These are phyloP conservation scores for Sebastiscus tertius DNA, from an alignment of 2,797 vertebrate species.

Conservation along the genomic window DNA sequence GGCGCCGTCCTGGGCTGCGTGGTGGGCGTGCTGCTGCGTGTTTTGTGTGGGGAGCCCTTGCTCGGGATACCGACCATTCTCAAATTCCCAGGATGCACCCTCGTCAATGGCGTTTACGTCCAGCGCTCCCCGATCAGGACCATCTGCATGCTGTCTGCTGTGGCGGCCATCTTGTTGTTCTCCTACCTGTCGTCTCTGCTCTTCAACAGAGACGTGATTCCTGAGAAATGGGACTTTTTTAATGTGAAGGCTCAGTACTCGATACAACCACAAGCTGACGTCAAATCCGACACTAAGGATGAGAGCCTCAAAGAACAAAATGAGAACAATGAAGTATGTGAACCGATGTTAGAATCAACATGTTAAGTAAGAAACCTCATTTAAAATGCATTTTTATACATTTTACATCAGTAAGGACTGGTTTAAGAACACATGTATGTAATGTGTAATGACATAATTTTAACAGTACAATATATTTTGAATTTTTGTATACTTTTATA, in stretches of 20 bases:
- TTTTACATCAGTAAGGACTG: slow-evolving; percentile 38
- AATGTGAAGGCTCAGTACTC: slow-evolving; percentile 41
- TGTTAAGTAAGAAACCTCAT: slow-evolving; percentile 31
- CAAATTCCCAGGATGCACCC: slow-evolving; percentile 76
- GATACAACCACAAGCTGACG: neutral
- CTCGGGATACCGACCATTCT: slow-evolving; percentile 70
- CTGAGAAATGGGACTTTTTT: slow-evolving; percentile 66
- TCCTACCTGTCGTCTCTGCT: slow-evolving; percentile 58
- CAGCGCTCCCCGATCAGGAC: slow-evolving; percentile 85
- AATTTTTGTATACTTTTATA: slow-evolving; percentile 64
- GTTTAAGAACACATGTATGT: slow-evolving; percentile 32
- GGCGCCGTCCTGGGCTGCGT: slow-evolving; percentile 70
- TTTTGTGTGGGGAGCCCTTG: slow-evolving; percentile 65
- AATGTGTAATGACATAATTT: slow-evolving; percentile 18
- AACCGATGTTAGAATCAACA: slow-evolving; percentile 65
- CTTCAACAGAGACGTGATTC: slow-evolving; percentile 60
- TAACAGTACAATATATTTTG: slow-evolving; percentile 36
- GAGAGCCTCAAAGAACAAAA: slow-evolving; percentile 27
- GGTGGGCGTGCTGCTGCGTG: slow-evolving; percentile 50
- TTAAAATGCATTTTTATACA: slow-evolving; percentile 32
- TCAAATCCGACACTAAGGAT: slow-evolving; percentile 17
- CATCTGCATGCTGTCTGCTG: slow-evolving; percentile 79
- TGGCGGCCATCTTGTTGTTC: slow-evolving; percentile 67
- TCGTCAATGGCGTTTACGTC: slow-evolving; percentile 65
- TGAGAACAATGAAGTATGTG: slow-evolving; percentile 50